phyloP scores from a whole-genome alignment of 1,140 invertebrate species.

The Drosophila punjabiensis region DNA sequence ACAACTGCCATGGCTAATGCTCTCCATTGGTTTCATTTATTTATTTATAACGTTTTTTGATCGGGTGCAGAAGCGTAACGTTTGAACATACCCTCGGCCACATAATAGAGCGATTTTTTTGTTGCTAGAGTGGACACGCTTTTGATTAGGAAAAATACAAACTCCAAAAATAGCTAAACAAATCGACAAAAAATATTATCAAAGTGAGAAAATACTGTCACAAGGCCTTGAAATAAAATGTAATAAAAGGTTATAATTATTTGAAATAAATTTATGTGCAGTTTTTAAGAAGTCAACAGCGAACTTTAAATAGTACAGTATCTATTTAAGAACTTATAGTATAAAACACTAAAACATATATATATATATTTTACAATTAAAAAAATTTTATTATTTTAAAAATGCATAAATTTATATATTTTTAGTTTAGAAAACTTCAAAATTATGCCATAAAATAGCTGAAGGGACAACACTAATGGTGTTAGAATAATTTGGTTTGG shows the following conservation, averaged over 20 bases:
- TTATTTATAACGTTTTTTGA: slow-evolving; percentile 60
- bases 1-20: slow-evolving; percentile 73
- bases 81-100: slow-evolving; percentile 57
- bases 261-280: no score
- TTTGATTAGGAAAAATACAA: neutral
- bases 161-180: neutral
- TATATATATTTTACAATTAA: neutral
- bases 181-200: neutral
- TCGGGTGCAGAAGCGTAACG: slow-evolving; percentile 70
- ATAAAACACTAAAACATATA: neutral
- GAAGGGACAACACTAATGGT: slow-evolving; percentile 6
- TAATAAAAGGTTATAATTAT: neutral
- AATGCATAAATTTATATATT: no score
- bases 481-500: slow-evolving; percentile 17
- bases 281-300: no score
- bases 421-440: accelerated
- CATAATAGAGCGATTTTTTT: slow-evolving; percentile 61
- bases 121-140: neutral
- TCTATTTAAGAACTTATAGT: neutral
- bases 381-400: neutral
- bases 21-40: slow-evolving; percentile 38
- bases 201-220: neutral
- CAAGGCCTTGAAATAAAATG: neutral
- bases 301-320: neutral
- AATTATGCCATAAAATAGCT: slow-evolving; percentile 13